phyloP scores from a whole-genome alignment of 2,888 invertebrate species.

The Stegophylla sp. region DNA sequence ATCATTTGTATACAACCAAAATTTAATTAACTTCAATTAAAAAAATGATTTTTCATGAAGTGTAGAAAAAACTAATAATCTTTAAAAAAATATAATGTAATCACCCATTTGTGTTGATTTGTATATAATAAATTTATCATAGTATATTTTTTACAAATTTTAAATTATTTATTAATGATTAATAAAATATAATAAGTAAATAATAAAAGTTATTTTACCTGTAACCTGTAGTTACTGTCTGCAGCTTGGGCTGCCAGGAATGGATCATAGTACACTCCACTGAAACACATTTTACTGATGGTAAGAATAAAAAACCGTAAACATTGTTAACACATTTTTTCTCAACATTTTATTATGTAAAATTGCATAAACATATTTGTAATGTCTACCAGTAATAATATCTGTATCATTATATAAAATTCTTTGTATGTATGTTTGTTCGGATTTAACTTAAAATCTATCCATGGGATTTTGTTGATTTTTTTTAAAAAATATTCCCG shows the following conservation, averaged over 20 bases:
- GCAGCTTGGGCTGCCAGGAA: conserved; percentile 80
- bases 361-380: neutral
- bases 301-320: conserved; percentile 54
- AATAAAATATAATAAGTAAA: conserved; percentile 28
- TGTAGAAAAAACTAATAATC: neutral
- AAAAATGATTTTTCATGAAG: conserved; percentile 2
- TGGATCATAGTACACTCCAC: conserved; percentile 94
- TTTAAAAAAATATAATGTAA: conserved; percentile 19
- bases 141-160: conserved; percentile 29
- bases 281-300: conserved; percentile 64
- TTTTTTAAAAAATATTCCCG: too few relatives aligned
- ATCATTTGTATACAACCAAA: conserved; percentile 15
- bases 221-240: conserved; percentile 85
- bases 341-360: conserved; percentile 16
- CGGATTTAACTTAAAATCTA: too few relatives aligned
- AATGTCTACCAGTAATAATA: too few relatives aligned
- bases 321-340: conserved; percentile 52
- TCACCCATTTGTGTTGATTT: conserved; percentile 29
- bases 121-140: conserved; percentile 17
- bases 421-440: too few relatives aligned
- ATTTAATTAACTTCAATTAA: conserved; percentile 10
- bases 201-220: conserved; percentile 71
- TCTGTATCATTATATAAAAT: too few relatives aligned
- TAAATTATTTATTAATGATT: conserved; percentile 54
- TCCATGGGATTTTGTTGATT: too few relatives aligned